Evolutionary conservation across 2,797 vertebrate genomes (phyloP).

Genomic region (Synaphobranchus kaupii): DNA sequence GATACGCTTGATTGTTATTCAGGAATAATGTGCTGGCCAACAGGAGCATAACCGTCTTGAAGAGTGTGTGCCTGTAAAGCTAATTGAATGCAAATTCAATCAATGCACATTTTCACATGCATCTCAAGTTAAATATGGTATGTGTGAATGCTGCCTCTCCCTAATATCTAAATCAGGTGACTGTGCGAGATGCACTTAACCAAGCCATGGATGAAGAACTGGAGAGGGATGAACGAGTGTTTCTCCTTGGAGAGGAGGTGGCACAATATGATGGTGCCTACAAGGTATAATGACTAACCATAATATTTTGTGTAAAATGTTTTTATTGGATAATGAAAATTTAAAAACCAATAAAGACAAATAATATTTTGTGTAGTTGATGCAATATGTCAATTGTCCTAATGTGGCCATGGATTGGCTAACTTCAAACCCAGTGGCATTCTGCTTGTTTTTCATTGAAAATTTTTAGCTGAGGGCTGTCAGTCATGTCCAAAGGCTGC

Average conservation of each 20-base stretch:
- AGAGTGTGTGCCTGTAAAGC: background rate
- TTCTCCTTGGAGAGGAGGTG: conserved; percentile 94
- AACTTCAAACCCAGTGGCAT: background rate
- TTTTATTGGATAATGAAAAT: too few relatives aligned
- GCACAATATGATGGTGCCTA: conserved; percentile 98
- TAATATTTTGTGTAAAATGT: background rate
- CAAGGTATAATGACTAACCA: conserved; percentile 74
- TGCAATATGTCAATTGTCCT: background rate
- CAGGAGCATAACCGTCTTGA: background rate
- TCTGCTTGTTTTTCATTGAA: background rate
- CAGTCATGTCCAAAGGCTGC: background rate
- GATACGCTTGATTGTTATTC: background rate
- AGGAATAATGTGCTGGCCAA: background rate
- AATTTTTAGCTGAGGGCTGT: background rate
- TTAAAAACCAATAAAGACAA: too few relatives aligned
- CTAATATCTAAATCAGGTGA: conserved; percentile 75
- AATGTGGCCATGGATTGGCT: background rate
- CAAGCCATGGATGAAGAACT: conserved; percentile 97
- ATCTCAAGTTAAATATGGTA: background rate
- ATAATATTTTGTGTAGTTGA: background rate
- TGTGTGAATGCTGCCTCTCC: background rate
- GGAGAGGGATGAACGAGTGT: conserved; percentile 92
- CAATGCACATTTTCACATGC: background rate
- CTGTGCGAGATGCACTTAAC: conserved; percentile 94
- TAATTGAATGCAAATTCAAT: too few relatives aligned